phyloP scores from a whole-genome alignment of 53 echinoderm and acorn worm species.

The Antedon mediterranea region DNA sequence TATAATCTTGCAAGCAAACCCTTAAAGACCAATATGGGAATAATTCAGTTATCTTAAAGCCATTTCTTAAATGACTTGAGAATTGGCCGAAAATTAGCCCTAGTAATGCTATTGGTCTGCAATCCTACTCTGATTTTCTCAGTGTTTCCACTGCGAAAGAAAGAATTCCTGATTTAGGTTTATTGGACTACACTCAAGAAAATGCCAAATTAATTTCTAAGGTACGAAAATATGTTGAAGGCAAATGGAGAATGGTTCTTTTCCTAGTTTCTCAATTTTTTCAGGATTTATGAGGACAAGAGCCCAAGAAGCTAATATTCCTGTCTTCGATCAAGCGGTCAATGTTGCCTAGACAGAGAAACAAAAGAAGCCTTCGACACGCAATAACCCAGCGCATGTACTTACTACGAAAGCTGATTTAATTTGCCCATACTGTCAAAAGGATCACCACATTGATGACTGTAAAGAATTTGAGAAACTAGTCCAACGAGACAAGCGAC shows the following conservation, averaged over 20 bases:
- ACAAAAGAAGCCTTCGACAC: neutral
- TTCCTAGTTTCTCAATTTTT: neutral
- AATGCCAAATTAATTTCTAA: conserved; percentile 26
- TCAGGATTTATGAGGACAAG: neutral
- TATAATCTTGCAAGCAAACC: conserved; percentile 8
- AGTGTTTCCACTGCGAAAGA: neutral
- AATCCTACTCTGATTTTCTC: conserved; percentile 28
- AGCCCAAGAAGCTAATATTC: neutral
- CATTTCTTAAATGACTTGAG: neutral
- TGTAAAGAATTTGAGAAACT: neutral
- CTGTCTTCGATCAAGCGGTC: neutral
- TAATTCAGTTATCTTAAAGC: conserved; percentile 13
- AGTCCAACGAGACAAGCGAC: neutral
- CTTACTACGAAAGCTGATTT: neutral
- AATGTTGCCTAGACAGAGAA: neutral
- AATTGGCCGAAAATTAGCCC: conserved; percentile 21
- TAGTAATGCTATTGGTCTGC: conserved; percentile 19
- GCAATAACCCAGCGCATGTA: neutral
- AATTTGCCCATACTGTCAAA: neutral
- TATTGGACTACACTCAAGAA: conserved; percentile 33
- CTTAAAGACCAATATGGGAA: conserved; percentile 21
- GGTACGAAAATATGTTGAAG: conserved; percentile 18
- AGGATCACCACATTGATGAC: neutral
- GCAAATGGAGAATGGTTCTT: conserved; percentile 4
- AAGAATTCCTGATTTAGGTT: conserved; percentile 12